These are phyloP conservation scores for Montifringilla adamsi DNA, from an alignment of 2,113 vertebrate genomes.

Conservation along the genomic window DNA sequence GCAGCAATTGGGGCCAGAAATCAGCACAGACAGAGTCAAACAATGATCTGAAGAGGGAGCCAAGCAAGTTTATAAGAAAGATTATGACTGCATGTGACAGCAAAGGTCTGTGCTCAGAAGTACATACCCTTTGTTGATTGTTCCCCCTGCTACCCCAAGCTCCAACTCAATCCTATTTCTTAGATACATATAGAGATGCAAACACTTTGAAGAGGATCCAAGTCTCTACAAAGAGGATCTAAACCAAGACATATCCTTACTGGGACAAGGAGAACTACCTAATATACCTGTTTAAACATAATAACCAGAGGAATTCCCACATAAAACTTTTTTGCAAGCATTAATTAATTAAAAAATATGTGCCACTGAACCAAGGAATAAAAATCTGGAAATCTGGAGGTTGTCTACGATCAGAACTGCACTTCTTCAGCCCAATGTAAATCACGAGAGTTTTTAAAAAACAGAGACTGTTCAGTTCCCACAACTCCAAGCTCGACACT, in stretches of 20 bases:
- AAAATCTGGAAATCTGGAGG: neutral
- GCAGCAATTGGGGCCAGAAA: neutral
- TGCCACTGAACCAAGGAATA: neutral
- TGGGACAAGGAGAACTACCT: neutral
- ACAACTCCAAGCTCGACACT: neutral
- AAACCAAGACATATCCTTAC: neutral
- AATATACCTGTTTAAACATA: neutral
- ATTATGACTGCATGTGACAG: neutral
- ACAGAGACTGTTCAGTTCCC: neutral
- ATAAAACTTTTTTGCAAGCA: neutral
- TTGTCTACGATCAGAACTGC: neutral
- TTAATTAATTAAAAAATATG: neutral
- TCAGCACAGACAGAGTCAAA: neutral
- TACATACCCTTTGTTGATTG: neutral
- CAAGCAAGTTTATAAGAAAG: neutral
- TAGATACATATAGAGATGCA: neutral
- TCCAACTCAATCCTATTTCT: neutral
- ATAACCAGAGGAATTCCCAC: neutral
- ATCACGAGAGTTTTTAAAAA: neutral
- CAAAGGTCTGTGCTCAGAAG: neutral
- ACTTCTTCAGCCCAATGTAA: neutral
- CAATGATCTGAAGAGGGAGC: neutral
- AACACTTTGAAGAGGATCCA: neutral
- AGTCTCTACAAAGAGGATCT: neutral
- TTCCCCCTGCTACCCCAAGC: neutral